Evolutionary conservation across 2,888 invertebrate species (phyloP), one percentile per base, ranked within the genome.

Genomic region (Eilema depressum): DNA sequence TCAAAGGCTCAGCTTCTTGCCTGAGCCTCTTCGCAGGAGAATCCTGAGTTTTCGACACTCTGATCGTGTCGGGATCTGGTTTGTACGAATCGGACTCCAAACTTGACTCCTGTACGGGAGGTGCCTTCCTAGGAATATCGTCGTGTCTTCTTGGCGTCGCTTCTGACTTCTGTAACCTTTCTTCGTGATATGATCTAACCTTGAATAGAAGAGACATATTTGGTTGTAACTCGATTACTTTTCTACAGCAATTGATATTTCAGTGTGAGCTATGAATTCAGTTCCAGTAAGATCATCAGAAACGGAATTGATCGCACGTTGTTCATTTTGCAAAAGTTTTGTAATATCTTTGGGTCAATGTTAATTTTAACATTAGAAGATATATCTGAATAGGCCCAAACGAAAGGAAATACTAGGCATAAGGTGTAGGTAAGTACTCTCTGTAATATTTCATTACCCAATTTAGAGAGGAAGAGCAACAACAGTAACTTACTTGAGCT

Each of bases 1-100:
- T 95, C 63, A 95, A 71, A 0, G 95, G 95, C 72, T 95, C 95
- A 0, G 95, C 95, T 74, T 95, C 95, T 26, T 95, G 95, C 57
- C 91, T 83, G n/a, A 95, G 76, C 69, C 95, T 87, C 76, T 94
- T 95, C 0, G 93, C 93, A 0, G 95, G 95, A 0, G 95, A 95
- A 14, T 95, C 95, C 63, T 93, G 94, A 2, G 85, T 81, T 74
- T 93, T 94, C 0, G 89, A 76, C 12, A 93, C 91, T 67, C 94
- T 86, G 33, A 94, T 93, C 0, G 94, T 93, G 71, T 95, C 95
- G 30, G 95, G 94, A 47, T 93, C 94, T 47, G 95, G 94, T 79
- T 91, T 92, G 86, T 92, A 93, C 0, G 88, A 81, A 2, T 91
- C 89, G 23, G 81, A 73, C 59, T 73, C 69, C 28, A 73, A 23